Conservation (phyloP, 2,888 invertebrate species). For the Metallyticus violacea region DNA sequence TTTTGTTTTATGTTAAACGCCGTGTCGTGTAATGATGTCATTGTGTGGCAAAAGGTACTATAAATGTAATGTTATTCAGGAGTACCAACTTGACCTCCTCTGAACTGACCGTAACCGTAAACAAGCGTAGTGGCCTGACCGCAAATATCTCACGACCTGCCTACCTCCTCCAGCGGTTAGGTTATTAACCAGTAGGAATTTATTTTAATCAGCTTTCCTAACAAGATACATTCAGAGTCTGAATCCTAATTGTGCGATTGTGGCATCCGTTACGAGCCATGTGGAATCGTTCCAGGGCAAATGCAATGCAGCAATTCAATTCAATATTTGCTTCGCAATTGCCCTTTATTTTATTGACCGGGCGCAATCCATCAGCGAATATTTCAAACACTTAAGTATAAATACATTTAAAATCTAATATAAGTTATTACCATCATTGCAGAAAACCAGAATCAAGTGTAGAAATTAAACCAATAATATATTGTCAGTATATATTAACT, state of each 20-base stretch:
- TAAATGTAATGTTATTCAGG: not conserved
- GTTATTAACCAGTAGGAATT: not conserved
- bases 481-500: no score
- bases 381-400: not conserved
- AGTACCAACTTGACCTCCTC: not conserved
- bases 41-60: not conserved
- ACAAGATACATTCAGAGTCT: not conserved
- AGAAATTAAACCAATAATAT: no score
- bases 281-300: not conserved
- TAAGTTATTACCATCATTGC: no score
- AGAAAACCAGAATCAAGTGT: no score
- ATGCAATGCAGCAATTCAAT: not conserved
- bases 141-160: not conserved
- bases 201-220: not conserved
- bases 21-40: not conserved
- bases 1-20: not conserved
- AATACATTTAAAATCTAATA: no score
- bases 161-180: not conserved
- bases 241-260: not conserved
- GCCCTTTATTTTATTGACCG: not conserved
- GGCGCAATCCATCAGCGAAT: not conserved
- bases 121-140: not conserved
- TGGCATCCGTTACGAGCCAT: not conserved
- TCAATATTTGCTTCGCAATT: not conserved
- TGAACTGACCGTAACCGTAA: not conserved